Evolutionary conservation across 1,140 invertebrate genomes (phyloP), one percentile per base, ranked within the genome.

Genomic region (Himalopsyche phryganea): DNA sequence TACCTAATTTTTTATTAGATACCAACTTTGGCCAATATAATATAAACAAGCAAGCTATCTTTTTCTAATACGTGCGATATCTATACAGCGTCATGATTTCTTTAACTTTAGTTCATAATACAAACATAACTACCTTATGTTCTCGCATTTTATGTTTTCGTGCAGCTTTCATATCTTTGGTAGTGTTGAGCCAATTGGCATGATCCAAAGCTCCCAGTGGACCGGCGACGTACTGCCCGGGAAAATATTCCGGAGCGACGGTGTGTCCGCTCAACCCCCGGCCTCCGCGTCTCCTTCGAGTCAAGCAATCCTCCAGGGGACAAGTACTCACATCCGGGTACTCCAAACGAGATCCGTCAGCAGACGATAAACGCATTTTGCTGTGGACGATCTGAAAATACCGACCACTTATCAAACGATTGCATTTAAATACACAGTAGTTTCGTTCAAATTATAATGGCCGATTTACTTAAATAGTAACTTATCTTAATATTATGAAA

Each of bases 181-280:
- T 89, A 56, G 83, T 80, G 32, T 85, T 76, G 9, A 90, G 74
- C 91, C 91, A 94, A 60, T 87, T 83, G 2, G 86, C 89, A 50
- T 84, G 83, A 61, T 89, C 85, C 35, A 94, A 74, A 51, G 82
- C 80, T 38, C 83, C 81, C 9, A 88, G 71, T 0, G 83, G 83
- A 5, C 89, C 89, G 68, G 83, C 86, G 1, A 92, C 73, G 63
- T 84, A 82, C 68, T 91, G 88, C 0, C 89, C 89, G 7, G 87
- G 87, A 69, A 90, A 92, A 67, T 85, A 89, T 66, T 86, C 84
- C 1, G 78, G 80, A 1, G 82, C 74, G 70, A 72, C 63, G 74
- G 75, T 42, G 1, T 35, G 32, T 4, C 45, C 50, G 11, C 32
- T 41, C 45, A 46, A 9, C 53, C 13, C 13, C 2, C 44, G 35